Conservation (phyloP, 2,797 vertebrate genomes). For the Lagorchestes hirsutus region DNA sequence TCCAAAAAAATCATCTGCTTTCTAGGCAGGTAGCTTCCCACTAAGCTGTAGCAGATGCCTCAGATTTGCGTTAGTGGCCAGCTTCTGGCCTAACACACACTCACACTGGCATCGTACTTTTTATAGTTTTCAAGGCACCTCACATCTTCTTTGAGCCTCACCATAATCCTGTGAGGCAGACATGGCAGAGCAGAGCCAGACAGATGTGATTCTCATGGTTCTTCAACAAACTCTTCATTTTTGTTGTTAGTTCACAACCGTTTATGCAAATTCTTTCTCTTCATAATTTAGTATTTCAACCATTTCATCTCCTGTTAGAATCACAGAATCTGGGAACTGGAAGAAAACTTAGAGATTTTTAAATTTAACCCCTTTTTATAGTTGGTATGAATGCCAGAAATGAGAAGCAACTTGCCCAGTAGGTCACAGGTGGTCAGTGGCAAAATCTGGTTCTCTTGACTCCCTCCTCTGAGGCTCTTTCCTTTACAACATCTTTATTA, state of each 20-base stretch:
- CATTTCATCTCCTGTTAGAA: neutral
- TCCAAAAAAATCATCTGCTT: neutral
- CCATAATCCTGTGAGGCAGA: neutral
- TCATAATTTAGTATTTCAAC: neutral
- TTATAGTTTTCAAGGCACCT: neutral
- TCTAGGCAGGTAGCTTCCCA: neutral
- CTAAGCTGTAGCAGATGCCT: neutral
- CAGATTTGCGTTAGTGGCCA: neutral
- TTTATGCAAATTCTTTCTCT: neutral
- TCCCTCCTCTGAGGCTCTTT: neutral
- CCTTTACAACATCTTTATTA: neutral
- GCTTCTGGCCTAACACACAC: neutral
- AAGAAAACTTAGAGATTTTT: neutral
- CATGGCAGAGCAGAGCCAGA: neutral
- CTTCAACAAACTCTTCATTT: neutral
- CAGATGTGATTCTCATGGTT: neutral
- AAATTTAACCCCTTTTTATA: neutral
- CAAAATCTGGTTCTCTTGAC: neutral
- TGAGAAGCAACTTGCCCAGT: neutral
- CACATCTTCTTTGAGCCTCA: constrained; percentile 1
- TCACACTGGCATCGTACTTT: neutral
- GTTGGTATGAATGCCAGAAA: neutral
- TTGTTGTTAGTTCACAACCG: neutral
- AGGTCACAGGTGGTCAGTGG: neutral
- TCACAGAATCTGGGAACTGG: neutral